Base-by-base conservation (phyloP, 1,140 invertebrate genomes). In the Aporrectodea caliginosa region DNA sequence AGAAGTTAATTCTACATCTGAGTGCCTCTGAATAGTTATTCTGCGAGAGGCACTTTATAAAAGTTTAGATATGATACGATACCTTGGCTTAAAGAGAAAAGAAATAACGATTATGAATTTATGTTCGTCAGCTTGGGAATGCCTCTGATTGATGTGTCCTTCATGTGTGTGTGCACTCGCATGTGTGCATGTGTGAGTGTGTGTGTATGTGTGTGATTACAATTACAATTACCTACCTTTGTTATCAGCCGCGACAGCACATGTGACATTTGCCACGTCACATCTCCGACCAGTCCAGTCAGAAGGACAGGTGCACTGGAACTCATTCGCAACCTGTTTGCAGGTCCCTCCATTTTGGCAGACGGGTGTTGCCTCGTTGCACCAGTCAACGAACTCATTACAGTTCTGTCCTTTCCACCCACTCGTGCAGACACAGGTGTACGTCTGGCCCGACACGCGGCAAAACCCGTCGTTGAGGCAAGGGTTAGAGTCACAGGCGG, bases 271-370 rank as follows among this genome's bases (percentile, higher is more conserved):
- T 84, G 95, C 93, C 0, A 98, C 94, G 85, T 98, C 96, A 85
- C 96, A 98, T 0, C 95, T 91, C 83, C 94, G 93, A 1, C 96
- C 96, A 0, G 95, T 97, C 95, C 95, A 98, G 0, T 95, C 95
- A 0, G 16, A 91, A 2, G 73, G 68, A 82, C 95, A 97, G 1
- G 85, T 87, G 87, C 95, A 96, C 1, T 92, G 93, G 84, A 85
- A 84, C 78, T 83, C 43, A 93, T 91, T 93, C 78, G 92, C 90
- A 14, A 90, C 84, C 86, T 94, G 91, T 1, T 87, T 83, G 85
- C 94, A 95, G 0, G 90, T 91, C 0, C 92, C 92, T 1, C 91
- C 92, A 80, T 93, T 92, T 35, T 90, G 90, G 86, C 95, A 97
- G 16, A 94, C 94, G 76, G 75, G 29, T 77, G 80, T 6, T 14